Base-by-base conservation (phyloP, 2,113 vertebrate species). In the Melanotaenia duboulayi region DNA sequence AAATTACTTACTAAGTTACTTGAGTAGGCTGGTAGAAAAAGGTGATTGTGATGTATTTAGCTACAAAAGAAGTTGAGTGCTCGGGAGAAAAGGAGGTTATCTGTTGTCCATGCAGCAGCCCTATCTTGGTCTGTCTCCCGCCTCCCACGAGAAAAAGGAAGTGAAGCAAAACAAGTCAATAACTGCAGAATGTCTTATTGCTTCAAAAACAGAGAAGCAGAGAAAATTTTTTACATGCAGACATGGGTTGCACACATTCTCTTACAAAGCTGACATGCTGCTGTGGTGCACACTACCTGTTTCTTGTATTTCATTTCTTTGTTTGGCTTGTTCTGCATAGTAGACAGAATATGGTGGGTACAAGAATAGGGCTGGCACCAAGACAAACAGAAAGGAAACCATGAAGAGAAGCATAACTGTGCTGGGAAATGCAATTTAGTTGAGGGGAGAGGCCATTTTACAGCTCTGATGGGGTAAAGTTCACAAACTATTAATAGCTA, bases 161-260 rank as follows among this genome's bases (percentile, higher is more conserved):
- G 78, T 44, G 59, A 81, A 82, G 76, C 71, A 87, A 91, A 83
- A 86, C 82, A 86, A 82, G 82, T 74, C 73, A 79, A 83, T 89
- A 82, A 79, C 84, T 65, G 71, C 76, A 65, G 52, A 64, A 67
- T 12, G 40, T 57, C 67, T 83, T 78, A 48, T 69, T 77, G 80
- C 80, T 64, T 85, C 72, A 11, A 78, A 69, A 85, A 56, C 61
- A 50, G 35, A 37, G n/a, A 37, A 14, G 23, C 24, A 48, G 61
- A 40, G 17, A 61, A 68, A 50, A 35, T 44, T 40, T 44, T 40
- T 24, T 7, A 22, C 46, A 32, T 1, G 49, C 68, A 80, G 49
- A 60, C 19, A 40, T 52, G 39, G 48, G 74, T 13, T 76, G 42
- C 61, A 48, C 24, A 42, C 24, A 49, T 40, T 49, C 24, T 22